Base-by-base conservation (phyloP, 2,888 invertebrate genomes). In the Sialis lutaria region DNA sequence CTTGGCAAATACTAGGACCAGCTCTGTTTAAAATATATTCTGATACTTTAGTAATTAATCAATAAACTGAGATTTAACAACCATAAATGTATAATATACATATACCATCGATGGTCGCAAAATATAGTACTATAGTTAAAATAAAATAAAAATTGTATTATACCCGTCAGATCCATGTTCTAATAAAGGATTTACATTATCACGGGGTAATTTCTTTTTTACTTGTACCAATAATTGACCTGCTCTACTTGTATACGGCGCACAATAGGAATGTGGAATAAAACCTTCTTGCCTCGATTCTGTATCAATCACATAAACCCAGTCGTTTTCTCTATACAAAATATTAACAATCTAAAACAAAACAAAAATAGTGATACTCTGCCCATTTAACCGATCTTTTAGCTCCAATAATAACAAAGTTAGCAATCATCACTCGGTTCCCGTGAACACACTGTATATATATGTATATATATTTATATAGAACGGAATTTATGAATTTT, bases 241-340 rank as follows among this genome's bases (percentile, higher is more conserved):
- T 44, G 79, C 63, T 64, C 77, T 80, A 62, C 79, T 86, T 57
- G 74, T 83, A 57, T 76, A 89, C 0, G 90, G 89, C 0, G 90
- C 87, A 61, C 91, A 91, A 63, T 92, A 93, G 0, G 90, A 89
- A 61, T 89, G 87, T 1, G 95, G 95, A 56, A 95, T 91, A 59
- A 93, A 95, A 0, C 95, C 95, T 64, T 95, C 92, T 59, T 86
- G 79, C 45, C 89, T 73, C 12, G 88, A 85, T 56, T 89, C 89
- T 42, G 88, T 82, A 3, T 88, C 83, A 60, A 93, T 89, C 1
- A 95, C 92, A 67, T 95, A 95, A 6, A 92, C 91, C 95, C 95
- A 95, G 65, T 95, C 93, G 61, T 93, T 92, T 64, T 95, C 95
- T 54, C 91, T 75, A 64, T 95, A 95, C 51, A 95, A 67, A 51